Evolutionary conservation across 2,888 invertebrate species (phyloP), one percentile per base, ranked within the genome.

Genomic region (Hypercompe scribonia): DNA sequence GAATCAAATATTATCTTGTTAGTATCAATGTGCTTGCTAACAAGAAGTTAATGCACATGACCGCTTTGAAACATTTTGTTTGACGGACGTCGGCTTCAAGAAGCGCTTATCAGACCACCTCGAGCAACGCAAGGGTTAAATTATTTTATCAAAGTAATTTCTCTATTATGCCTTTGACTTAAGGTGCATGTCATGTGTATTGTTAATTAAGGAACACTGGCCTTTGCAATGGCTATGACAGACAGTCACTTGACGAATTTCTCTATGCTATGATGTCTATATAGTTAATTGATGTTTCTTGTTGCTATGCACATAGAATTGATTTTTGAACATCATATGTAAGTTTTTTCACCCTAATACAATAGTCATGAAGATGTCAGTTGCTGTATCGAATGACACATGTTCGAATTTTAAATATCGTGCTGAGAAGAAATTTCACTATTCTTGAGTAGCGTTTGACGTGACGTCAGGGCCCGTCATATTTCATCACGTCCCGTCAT

Each of bases 401-500:
- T 87, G 89, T 89, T 86, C 83, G 89, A 92, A 94, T 93, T 89
- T 89, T 89, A 90, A 90, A 92, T 92, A 91, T 93, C 93, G 90
- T 92, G 93, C 93, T 92, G 94, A 91, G 94, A 92, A 92, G 90
- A 92, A 92, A 91, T 94, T 92, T 93, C 89, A 90, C 92, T 90
- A 87, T 90, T 91, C 89, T 89, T 92, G 94, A 94, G 92, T 77
- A 76, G 90, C 90, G 84, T 89, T 86, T 89, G 92, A 92, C 90
- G 84, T 84, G 83, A 85, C 86, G 77, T 81, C 76, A 68, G 50
- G 31, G 46, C n/a, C 72, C 73, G 80, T 81, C 78, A 78, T 74
- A 77, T 39, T 21, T 63, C 65, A 54, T 71, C 71, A 65, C 76
- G 78, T 64, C 36, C 64, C 64, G 72, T 68, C 72, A 72, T 68